Evolutionary conservation across 2,888 invertebrate genomes (phyloP).

Genomic region (Tenthredo amoena): DNA sequence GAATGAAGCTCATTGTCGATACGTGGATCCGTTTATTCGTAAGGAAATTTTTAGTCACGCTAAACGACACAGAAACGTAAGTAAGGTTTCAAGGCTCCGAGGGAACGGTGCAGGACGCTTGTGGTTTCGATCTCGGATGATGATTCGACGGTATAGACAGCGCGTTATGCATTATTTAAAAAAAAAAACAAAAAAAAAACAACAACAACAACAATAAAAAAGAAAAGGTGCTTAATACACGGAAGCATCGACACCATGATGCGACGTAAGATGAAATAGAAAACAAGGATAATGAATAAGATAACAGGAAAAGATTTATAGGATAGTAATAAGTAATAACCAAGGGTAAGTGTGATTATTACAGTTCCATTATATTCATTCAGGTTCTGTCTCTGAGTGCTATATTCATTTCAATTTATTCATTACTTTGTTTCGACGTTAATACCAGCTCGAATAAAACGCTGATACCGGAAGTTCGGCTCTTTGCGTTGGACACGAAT

Average conservation of each 20-base stretch:
- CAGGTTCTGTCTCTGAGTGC: not conserved
- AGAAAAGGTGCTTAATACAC: not conserved
- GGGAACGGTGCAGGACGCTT: conserved; percentile 23
- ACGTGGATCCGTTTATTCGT: conserved; percentile 5
- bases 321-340: conserved; percentile 8
- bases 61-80: conserved; percentile 25
- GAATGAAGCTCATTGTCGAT: not conserved
- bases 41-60: not conserved
- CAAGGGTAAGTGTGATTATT: conserved; percentile 9
- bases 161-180: conserved; percentile 10
- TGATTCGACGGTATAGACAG: conserved; percentile 19
- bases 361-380: not conserved
- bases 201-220: not conserved
- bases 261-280: not conserved
- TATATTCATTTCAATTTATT: not conserved
- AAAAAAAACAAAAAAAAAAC: not conserved
- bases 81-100: conserved; percentile 27
- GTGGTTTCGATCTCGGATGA: conserved; percentile 39
- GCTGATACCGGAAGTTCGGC: not conserved
- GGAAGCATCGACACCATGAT: conserved; percentile 13
- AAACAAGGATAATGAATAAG: not conserved
- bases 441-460: not conserved
- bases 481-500: not conserved
- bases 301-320: conserved; percentile 7
- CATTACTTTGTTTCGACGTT: not conserved